Evolutionary conservation across 2,888 invertebrate genomes (phyloP).

Genomic region (Dolichomitus sp.): DNA sequence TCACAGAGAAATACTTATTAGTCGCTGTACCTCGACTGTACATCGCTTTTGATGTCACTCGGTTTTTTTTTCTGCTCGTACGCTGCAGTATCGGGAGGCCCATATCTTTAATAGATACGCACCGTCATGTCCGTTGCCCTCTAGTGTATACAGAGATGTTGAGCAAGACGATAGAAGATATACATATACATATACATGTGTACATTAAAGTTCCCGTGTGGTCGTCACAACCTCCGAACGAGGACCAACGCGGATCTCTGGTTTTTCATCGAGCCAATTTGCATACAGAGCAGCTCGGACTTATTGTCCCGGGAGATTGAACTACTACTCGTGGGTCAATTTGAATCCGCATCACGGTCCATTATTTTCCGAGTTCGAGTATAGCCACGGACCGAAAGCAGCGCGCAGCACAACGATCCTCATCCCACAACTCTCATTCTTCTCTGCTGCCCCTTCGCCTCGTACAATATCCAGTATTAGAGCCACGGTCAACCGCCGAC

Average conservation of each 20-base stretch:
- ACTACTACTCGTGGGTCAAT: constrained; percentile 72
- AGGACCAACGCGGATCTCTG: constrained; percentile 65
- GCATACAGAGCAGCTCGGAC: constrained; percentile 74
- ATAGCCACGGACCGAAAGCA: neutral
- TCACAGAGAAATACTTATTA: neutral
- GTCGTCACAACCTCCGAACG: constrained; percentile 28
- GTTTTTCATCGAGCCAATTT: constrained; percentile 78
- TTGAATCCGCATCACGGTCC: constrained; percentile 68
- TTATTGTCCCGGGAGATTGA: constrained; percentile 78
- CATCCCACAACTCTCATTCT: neutral
- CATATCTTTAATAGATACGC: constrained; percentile 6
- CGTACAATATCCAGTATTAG: constrained; percentile 4
- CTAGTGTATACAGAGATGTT: neutral
- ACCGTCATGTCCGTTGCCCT: neutral
- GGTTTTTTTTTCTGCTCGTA: neutral
- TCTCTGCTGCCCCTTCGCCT: neutral
- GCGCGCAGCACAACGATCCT: neutral
- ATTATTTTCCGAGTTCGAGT: constrained; percentile 67
- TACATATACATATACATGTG: neutral
- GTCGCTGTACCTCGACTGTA: neutral
- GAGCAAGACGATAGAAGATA: neutral
- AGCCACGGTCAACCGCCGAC: neutral
- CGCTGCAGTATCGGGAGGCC: neutral
- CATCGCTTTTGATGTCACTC: constrained; percentile 4
- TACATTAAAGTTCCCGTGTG: constrained; percentile 4